phyloP scores from a whole-genome alignment of 1,140 invertebrate genomes.

The Drosophila asahinai region DNA sequence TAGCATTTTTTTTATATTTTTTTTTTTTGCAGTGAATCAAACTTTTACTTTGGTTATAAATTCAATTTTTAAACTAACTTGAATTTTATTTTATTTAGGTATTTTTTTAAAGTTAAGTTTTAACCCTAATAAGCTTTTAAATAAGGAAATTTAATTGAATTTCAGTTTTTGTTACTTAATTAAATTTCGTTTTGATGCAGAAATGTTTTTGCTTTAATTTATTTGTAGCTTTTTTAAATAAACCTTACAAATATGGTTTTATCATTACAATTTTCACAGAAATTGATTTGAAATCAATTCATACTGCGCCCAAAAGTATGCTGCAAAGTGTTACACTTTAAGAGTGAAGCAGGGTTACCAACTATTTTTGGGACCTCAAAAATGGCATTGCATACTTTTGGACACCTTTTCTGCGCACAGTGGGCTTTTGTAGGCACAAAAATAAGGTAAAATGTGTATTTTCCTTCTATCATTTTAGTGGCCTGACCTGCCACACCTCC shows the following conservation, averaged over 20 bases:
- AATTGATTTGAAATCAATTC: background rate
- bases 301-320: background rate
- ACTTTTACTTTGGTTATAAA: background rate
- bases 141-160: no score
- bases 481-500: constrained; percentile 15
- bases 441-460: background rate
- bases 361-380: no score
- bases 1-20: background rate
- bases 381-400: background rate
- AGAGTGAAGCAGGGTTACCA: background rate
- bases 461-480: background rate
- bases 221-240: no score
- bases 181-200: no score
- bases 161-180: no score
- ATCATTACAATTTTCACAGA: no score
- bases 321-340: background rate
- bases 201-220: background rate
- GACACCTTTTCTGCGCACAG: background rate
- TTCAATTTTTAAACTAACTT: background rate
- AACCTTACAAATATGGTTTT: no score
- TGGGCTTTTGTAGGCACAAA: no score
- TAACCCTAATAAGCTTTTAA: no score
- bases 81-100: no score
- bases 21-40: background rate
- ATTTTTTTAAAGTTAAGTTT: no score